phyloP scores from a whole-genome alignment of 2,797 vertebrate genomes.

The Anableps anableps region DNA sequence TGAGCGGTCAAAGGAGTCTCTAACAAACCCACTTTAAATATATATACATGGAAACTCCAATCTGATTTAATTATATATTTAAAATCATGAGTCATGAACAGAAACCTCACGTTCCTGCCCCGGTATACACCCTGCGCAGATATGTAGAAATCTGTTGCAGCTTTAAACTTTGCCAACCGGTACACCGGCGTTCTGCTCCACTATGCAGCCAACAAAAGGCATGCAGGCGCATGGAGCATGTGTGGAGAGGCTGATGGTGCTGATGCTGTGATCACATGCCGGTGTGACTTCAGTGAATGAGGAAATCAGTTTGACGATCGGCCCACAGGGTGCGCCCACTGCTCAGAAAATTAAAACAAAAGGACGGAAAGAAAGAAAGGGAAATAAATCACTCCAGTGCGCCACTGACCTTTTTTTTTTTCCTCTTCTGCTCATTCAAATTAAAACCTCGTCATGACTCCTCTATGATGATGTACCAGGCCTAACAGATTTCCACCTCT shows the following conservation, averaged over 20 bases:
- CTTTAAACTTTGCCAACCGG: constrained; percentile 22
- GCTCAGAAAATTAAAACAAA: constrained; percentile 10
- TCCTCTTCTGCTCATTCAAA: neutral
- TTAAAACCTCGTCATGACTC: neutral
- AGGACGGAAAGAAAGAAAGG: neutral
- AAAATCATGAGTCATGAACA: no score
- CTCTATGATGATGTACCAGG: neutral
- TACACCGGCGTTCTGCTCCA: constrained; percentile 63
- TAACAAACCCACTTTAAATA: neutral
- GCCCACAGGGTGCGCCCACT: constrained; percentile 61
- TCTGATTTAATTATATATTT: neutral
- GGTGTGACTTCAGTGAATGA: constrained; percentile 57
- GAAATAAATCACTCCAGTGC: constrained; percentile 3
- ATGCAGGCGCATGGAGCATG: constrained; percentile 67
- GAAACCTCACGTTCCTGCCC: no score
- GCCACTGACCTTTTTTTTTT: neutral
- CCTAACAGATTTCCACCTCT: neutral
- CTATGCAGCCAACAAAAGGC: constrained; percentile 72
- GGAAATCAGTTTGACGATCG: constrained; percentile 66
- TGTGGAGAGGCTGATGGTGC: constrained; percentile 45
- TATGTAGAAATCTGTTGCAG: constrained; percentile 42
- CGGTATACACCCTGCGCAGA: neutral
- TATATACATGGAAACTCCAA: neutral
- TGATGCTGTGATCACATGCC: constrained; percentile 61
- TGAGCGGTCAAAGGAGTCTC: constrained; percentile 74